A percentile compares a stretch with the other conserved stretches of the same genome.
Conservation (phyloP, 2,113 vertebrate species). For the Redunca redunca region DNA sequence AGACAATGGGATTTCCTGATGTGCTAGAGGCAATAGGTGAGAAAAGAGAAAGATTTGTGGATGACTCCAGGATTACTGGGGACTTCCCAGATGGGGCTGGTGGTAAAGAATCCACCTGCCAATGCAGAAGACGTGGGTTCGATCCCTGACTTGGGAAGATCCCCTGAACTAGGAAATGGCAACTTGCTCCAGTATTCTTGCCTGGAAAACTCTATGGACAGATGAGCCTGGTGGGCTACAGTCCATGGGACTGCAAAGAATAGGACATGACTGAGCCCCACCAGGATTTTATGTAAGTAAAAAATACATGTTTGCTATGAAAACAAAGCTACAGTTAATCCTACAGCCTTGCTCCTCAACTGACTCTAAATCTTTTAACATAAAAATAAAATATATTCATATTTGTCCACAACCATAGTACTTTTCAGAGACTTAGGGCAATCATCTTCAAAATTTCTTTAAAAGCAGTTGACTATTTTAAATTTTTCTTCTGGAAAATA, state of each 20-base stretch:
- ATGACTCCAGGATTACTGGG: not conserved
- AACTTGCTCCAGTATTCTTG: not conserved
- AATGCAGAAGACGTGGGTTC: rapidly evolving
- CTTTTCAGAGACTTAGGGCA: not conserved
- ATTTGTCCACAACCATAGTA: not conserved
- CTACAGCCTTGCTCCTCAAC: not conserved
- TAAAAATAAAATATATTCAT: not conserved
- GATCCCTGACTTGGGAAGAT: not conserved
- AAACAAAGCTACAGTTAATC: not conserved
- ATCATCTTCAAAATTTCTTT: not conserved
- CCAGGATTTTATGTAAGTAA: not conserved
- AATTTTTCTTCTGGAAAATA: not conserved
- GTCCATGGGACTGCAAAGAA: not conserved
- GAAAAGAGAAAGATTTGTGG: not conserved
- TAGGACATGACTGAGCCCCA: not conserved
- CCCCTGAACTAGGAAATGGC: not conserved
- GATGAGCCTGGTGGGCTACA: not conserved
- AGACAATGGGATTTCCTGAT: not conserved
- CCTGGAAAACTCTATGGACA: not conserved
- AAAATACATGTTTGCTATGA: not conserved
- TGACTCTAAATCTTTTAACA: not conserved
- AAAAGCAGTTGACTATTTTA: not conserved
- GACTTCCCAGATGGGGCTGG: not conserved
- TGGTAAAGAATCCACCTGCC: not conserved
- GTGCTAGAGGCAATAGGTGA: not conserved